Conservation (phyloP, 2,113 vertebrate genomes). For the Panthera leo region DNA sequence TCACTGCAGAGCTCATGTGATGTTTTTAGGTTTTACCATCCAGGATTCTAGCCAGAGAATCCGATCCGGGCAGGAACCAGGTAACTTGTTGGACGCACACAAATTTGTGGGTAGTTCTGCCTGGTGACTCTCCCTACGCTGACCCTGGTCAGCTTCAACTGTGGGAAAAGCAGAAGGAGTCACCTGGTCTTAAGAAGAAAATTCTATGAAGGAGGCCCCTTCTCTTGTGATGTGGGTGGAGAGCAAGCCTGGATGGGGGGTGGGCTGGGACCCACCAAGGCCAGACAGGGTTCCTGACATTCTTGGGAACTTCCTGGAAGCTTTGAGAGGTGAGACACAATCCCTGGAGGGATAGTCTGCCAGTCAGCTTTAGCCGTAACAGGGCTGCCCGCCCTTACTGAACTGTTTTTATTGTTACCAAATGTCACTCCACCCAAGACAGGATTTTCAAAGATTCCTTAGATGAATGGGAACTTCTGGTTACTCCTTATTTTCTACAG, state of each 20-base stretch:
- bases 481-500: slow-evolving; percentile 58
- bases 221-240: not conserved
- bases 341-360: not conserved
- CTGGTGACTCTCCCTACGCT: not conserved
- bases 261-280: not conserved
- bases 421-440: slow-evolving; percentile 78
- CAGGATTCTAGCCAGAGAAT: not conserved
- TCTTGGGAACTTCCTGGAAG: slow-evolving; percentile 66
- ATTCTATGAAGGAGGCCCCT: not conserved
- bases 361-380: not conserved
- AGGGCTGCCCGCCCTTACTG: slow-evolving; percentile 54
- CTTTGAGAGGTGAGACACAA: slow-evolving; percentile 36
- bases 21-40: not conserved
- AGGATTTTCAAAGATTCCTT: slow-evolving; percentile 76
- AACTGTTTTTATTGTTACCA: slow-evolving; percentile 74
- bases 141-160: not conserved
- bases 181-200: not conserved
- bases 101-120: not conserved
- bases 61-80: not conserved
- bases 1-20: no score
- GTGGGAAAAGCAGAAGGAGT: not conserved
- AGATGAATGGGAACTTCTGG: slow-evolving; percentile 67
- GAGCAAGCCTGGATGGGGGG: not conserved
- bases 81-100: not conserved
- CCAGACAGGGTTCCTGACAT: slow-evolving; percentile 46